Percentiles rank a stretch among this genome's conserved stretches.
These are phyloP conservation scores for Molossus molossus DNA, from an alignment of 2,797 vertebrate genomes.

Conservation along the genomic window DNA sequence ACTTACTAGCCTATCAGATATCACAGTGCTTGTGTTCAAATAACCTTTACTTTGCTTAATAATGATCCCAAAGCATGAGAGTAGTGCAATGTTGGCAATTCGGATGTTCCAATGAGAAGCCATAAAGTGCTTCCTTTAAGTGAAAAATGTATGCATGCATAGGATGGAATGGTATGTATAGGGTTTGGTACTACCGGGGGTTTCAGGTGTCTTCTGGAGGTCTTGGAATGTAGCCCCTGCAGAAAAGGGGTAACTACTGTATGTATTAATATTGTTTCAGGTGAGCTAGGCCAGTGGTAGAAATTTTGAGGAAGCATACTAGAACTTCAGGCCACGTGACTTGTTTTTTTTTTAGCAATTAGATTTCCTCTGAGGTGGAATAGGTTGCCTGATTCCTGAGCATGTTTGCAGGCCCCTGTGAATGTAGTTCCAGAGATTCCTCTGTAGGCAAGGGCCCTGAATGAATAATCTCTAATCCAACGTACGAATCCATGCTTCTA, in stretches of 20 bases:
- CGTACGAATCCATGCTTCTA: not conserved
- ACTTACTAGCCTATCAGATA: not conserved
- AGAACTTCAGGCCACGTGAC: not conserved
- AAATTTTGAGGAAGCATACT: conserved; percentile 42
- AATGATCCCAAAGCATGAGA: not conserved
- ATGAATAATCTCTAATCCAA: conserved; percentile 6
- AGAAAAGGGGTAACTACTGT: not conserved
- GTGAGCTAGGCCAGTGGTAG: not conserved
- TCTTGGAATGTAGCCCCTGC: not conserved
- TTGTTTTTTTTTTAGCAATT: not conserved
- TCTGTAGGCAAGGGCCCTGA: not conserved
- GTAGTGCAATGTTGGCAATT: not conserved
- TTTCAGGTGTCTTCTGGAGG: not conserved
- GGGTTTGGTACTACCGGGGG: not conserved
- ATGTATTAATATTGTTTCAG: conserved; percentile 10
- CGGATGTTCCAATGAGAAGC: not conserved
- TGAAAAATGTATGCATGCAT: not conserved
- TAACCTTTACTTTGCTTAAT: not conserved
- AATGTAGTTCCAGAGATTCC: not conserved
- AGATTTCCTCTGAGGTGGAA: conserved; percentile 6
- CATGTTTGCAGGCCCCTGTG: not conserved
- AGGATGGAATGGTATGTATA: not conserved
- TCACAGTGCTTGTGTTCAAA: not conserved
- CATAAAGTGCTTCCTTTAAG: not conserved
- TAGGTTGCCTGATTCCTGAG: not conserved